These are phyloP conservation scores for Trachelipus rathkii DNA, from an alignment of 1,140 invertebrate genomes.

Conservation along the genomic window DNA sequence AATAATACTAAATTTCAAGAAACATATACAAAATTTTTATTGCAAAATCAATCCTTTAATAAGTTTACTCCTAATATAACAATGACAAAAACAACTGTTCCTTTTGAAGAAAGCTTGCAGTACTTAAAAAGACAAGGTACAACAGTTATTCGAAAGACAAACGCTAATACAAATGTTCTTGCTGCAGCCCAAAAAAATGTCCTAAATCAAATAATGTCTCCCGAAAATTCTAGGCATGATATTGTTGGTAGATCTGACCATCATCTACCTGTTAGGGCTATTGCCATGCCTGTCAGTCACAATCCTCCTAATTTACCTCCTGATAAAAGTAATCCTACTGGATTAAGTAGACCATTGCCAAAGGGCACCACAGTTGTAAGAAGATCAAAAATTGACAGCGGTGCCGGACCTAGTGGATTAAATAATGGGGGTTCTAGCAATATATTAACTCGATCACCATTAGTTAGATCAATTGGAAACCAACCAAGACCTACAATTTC, in stretches of 20 bases:
- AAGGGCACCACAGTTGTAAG: slow-evolving; percentile 44
- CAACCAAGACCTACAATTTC: background rate
- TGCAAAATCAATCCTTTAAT: slow-evolving; percentile 26
- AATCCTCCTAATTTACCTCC: slow-evolving; percentile 41
- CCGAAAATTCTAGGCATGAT: slow-evolving; percentile 41
- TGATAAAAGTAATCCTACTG: slow-evolving; percentile 38
- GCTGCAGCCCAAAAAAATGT: slow-evolving; percentile 45
- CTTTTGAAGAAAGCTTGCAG: slow-evolving; percentile 39
- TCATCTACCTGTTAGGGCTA: slow-evolving; percentile 32
- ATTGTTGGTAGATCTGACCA: slow-evolving; percentile 26
- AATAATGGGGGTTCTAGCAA: slow-evolving; percentile 36
- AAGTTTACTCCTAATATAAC: slow-evolving; percentile 27
- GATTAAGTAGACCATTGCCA: slow-evolving; percentile 37
- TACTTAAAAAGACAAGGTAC: slow-evolving; percentile 44
- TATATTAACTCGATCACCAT: background rate
- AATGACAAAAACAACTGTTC: slow-evolving; percentile 37
- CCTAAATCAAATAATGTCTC: slow-evolving; percentile 44
- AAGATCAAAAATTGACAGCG: slow-evolving; percentile 35
- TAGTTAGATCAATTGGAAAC: background rate
- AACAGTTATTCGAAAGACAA: slow-evolving; percentile 35
- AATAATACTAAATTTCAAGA: slow-evolving; percentile 32
- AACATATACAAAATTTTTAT: slow-evolving; percentile 40
- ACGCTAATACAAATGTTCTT: slow-evolving; percentile 29
- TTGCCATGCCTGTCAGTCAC: slow-evolving; percentile 44
- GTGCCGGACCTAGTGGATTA: slow-evolving; percentile 43